Percentiles rank a stretch among this genome's conserved stretches.
phyloP scores from a whole-genome alignment of 2,888 invertebrate genomes.

The Apodemia hepburni region DNA sequence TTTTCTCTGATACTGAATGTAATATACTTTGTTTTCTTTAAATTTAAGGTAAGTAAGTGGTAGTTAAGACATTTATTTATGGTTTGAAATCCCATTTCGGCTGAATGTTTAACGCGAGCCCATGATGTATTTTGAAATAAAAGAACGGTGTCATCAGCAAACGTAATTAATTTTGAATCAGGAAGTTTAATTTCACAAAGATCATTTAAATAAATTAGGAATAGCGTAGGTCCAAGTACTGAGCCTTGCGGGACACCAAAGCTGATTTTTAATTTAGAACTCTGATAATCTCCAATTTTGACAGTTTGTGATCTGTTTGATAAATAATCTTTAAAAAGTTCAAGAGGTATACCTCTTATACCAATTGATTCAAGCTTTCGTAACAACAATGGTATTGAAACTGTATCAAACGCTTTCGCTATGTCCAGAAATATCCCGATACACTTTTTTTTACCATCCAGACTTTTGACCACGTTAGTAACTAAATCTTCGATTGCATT shows the following conservation, averaged over 20 bases:
- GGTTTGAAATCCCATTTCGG: background rate
- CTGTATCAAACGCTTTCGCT: constrained; percentile 8
- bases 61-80: background rate
- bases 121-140: background rate
- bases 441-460: background rate
- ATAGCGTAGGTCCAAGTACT: constrained; percentile 1
- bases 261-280: background rate
- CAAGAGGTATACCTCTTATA: background rate
- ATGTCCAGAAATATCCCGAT: constrained; percentile 5
- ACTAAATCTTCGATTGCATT: background rate
- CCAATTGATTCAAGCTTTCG: constrained; percentile 6
- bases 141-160: constrained; percentile 4
- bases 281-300: background rate
- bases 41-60: constrained; percentile 13
- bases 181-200: background rate
- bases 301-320: constrained; percentile 4
- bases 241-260: constrained; percentile 10
- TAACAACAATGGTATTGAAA: background rate
- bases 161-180: constrained; percentile 8
- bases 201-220: background rate
- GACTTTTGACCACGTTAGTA: background rate
- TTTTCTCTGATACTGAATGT: too few species aligned
- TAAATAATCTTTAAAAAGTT: background rate
- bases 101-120: background rate
- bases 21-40: background rate